A percentile compares a stretch with the other conserved stretches of the same genome.
phyloP scores from a whole-genome alignment of 1,140 invertebrate species.

The Rhynchophorus ferrugineus region DNA sequence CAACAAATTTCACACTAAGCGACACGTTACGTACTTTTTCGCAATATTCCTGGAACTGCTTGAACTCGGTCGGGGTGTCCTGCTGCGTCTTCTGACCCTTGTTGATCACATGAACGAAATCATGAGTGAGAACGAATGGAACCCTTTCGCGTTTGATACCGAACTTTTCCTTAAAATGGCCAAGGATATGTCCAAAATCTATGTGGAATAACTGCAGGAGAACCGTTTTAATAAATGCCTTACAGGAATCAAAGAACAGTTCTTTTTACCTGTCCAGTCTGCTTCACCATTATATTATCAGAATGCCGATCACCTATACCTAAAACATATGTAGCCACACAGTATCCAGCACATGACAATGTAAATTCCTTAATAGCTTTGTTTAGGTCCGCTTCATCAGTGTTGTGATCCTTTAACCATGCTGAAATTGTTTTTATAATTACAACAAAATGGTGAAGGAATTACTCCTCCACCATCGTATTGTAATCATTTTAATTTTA shows the following conservation, averaged over 20 bases:
- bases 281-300: slow-evolving; percentile 98
- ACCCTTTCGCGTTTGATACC: slow-evolving; percentile 94
- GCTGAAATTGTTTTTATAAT: slow-evolving; percentile 42
- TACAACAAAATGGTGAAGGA: no score
- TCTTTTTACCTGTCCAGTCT: slow-evolving; percentile 56
- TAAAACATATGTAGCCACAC: slow-evolving; percentile 97
- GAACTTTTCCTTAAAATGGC: slow-evolving; percentile 99
- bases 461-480: no score
- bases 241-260: not conserved
- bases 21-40: slow-evolving; percentile 46
- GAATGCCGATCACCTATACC: slow-evolving; percentile 96
- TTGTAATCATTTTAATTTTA: not conserved
- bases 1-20: no score
- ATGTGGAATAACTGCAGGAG: slow-evolving; percentile 85
- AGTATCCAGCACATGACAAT: slow-evolving; percentile 95
- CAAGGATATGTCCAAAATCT: slow-evolving; percentile 99
- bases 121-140: slow-evolving; percentile 96
- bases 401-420: slow-evolving; percentile 90
- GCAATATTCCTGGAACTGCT: slow-evolving; percentile 85
- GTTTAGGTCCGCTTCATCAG: slow-evolving; percentile 63
- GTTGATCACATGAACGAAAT: slow-evolving; percentile 96
- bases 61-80: slow-evolving; percentile 62
- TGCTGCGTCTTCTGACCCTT: slow-evolving; percentile 77
- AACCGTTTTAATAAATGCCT: not conserved
- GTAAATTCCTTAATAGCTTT: slow-evolving; percentile 96